Base-by-base conservation (phyloP, 2,888 invertebrate species). In the Prenolepis imparis region DNA sequence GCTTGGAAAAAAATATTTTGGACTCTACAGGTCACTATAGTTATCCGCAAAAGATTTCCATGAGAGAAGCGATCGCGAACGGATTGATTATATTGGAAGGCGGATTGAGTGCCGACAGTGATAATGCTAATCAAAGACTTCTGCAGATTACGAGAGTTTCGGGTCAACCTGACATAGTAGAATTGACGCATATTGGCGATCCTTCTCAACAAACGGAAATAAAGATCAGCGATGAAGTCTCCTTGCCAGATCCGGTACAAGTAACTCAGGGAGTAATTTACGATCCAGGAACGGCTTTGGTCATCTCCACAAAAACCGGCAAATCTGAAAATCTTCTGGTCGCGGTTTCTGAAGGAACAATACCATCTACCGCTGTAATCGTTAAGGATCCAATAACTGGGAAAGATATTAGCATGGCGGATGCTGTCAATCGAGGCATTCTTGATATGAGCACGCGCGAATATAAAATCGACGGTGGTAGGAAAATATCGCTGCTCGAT, bases 21-120 rank as follows among this genome's bases (percentile, higher is more conserved):
- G 97, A 98, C 93, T 95, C 96, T 28, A 97, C 96, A 9, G 98
- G 98, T 0, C 97, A 97, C 92, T 98, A 98, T 92, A 95, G 95
- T 70, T 89, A 94, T 82, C 96, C 96, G 85, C 95, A 95, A 36
- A 96, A 95, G 86, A 95, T 98, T 48, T 96, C 97, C 0, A 97
- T 98, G 97, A 96, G 96, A 91, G 96, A 97, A 90, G 98, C 98
- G 0, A 97, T 98, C 82, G 95, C 95, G 61, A 95, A 96, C 83
- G 96, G 96, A 59, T 96, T 96, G 70, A 96, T 98, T 15, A 95
- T 97, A 74, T 95, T 97, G 68, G 96, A 97, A 73, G 92, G 92
- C 9, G 95, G 95, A 48, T 95, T 95, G 72, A 95, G 95, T 0
- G 95, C 95, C 21, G 93, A 94, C 36, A 95, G 95, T 5, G 95